Base-by-base conservation (phyloP, 2,888 invertebrate species). In the Holacanthella duospinosa region DNA sequence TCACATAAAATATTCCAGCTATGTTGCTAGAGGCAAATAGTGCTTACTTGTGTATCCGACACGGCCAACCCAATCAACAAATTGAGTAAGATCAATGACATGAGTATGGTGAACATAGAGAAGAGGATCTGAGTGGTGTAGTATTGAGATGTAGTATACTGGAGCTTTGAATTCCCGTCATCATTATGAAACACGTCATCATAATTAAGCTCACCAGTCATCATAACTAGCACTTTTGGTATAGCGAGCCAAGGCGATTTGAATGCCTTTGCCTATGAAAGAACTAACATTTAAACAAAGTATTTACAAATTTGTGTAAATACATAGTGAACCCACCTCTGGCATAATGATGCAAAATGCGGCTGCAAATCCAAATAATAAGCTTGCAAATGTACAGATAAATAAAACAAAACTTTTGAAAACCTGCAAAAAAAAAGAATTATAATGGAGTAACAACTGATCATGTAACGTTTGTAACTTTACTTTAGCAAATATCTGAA, bases 201-300 rank as follows among this genome's bases (percentile, higher is more conserved):
- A 54, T 64, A 66, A n/a, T 65, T 66, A 12, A 68, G 28, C 27
- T 66, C 68, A 9, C 68, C 66, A 1, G 65, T 65, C 68, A 68
- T 65, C 65, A 68, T 66, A 2, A 65, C 64, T 9, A 66, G 36
- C 9, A 66, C 61, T 58, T 66, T 68, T 24, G 65, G 56, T 24
- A 66, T 43, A 3, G 66, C 62, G 1, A 61, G 55, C 55, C 36
- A 55, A 29, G 55, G 61, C n/a, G 61, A 27, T 24, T 29, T 29
- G 21, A 61, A 61, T 6, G 61, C 61, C 19, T 61, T 61, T 6
- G 36, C 29, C 36, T 61, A 27, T 12, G 3, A 19, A 55, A 24
- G 9, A 6, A 27, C 12, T 21, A 53, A 24, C 61, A 65, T 25
- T 63, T 54, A 28, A 67, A 60, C 28, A 65, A 65, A 21, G 62